phyloP scores from a whole-genome alignment of 2,113 vertebrate species.

The Laticauda laticaudata region DNA sequence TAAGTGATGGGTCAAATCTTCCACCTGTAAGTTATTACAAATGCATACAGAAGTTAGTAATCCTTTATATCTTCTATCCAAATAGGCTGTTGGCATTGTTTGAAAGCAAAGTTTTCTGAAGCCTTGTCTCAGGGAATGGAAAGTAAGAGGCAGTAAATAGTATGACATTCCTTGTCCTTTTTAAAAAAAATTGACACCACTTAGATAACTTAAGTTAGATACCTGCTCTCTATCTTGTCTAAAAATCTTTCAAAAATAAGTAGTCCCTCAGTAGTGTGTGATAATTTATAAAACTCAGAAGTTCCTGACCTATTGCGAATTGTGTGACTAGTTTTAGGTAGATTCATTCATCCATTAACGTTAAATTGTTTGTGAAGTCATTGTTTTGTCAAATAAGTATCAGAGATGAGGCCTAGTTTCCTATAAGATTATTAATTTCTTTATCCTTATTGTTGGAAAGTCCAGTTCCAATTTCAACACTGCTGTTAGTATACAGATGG shows the following conservation, averaged over 20 bases:
- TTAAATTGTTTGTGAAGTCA: background rate
- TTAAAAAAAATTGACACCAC: background rate
- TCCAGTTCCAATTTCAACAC: background rate
- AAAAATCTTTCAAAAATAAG: background rate
- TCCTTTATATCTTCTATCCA: background rate
- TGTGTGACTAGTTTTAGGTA: background rate
- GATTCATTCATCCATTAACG: background rate
- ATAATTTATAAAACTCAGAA: background rate
- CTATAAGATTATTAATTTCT: background rate
- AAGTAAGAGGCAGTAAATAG: background rate
- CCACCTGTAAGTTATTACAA: background rate
- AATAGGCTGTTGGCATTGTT: background rate
- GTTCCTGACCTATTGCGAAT: background rate
- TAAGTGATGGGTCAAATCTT: background rate
- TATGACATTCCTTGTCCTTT: background rate
- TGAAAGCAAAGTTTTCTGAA: background rate
- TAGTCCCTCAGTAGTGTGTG: background rate
- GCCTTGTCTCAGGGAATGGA: background rate
- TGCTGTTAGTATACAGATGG: background rate
- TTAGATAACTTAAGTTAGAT: background rate
- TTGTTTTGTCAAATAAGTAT: background rate
- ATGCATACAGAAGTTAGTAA: background rate
- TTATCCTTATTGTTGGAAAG: background rate
- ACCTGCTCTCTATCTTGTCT: background rate
- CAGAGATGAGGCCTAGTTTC: background rate